Evolutionary conservation across 1,140 invertebrate genomes (phyloP).

Genomic region (roundworm (Caenorhabditis elegans)): DNA sequence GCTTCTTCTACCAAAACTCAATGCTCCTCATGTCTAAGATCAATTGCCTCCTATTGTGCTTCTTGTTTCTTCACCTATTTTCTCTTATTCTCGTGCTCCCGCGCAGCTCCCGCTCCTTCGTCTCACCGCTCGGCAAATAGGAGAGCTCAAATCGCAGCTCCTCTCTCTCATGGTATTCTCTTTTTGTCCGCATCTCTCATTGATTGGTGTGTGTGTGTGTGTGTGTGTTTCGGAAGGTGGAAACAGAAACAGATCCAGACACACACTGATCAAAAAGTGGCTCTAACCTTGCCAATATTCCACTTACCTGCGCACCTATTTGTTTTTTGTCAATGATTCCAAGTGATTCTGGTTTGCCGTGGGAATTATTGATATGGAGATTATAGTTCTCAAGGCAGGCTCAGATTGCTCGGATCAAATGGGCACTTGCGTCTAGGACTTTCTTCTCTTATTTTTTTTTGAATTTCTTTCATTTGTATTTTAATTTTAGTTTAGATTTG

Average conservation of each 20-base stretch:
- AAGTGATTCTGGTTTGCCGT: background rate
- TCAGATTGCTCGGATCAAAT: too few relatives aligned
- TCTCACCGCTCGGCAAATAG: conserved; percentile 11
- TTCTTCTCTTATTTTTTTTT: too few relatives aligned
- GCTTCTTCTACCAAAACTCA: too few relatives aligned
- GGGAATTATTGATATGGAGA: background rate
- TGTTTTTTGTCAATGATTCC: background rate
- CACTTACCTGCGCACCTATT: background rate
- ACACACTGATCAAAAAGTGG: conserved; percentile 7
- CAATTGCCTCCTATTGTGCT: background rate
- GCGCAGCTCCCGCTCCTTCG: conserved; percentile 25
- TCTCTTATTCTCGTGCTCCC: background rate
- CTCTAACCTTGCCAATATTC: conserved; percentile 8
- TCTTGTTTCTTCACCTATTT: background rate
- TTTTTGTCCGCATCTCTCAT: background rate
- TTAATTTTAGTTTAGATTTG: too few relatives aligned
- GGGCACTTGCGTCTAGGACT: too few relatives aligned
- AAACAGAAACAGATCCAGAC: background rate
- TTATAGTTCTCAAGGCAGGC: too few relatives aligned
- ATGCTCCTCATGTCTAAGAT: background rate
- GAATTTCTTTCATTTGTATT: too few relatives aligned
- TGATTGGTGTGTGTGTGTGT: too few relatives aligned
- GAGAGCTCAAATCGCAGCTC: background rate
- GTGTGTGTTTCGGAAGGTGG: too few relatives aligned
- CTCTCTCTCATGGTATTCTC: background rate